phyloP scores from a whole-genome alignment of 2,888 invertebrate genomes.

The Platerodrilus igneus region DNA sequence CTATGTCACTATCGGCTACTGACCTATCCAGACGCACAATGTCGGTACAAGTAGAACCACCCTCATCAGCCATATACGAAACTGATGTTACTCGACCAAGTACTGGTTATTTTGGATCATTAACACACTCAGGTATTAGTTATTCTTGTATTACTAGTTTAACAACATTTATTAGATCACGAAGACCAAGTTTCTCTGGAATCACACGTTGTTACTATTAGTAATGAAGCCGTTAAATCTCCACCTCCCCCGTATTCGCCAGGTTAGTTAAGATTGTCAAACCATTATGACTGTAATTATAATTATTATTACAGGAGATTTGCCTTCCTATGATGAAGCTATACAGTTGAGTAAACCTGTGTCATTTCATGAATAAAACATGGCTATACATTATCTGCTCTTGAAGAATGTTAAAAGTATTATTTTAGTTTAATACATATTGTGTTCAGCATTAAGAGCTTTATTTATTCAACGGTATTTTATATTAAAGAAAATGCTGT shows the following conservation, averaged over 20 bases:
- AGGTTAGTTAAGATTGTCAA: slow-evolving; percentile 6
- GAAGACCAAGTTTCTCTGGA: slow-evolving; percentile 19
- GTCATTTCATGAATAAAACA: no score
- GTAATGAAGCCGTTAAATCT: slow-evolving; percentile 14
- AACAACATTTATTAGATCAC: no score
- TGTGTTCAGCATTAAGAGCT: no score
- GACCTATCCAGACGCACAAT: slow-evolving; percentile 9
- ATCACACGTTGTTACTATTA: slow-evolving; percentile 14
- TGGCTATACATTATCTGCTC: no score
- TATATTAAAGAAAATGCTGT: no score
- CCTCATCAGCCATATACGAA: slow-evolving; percentile 6
- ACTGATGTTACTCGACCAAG: slow-evolving; percentile 9
- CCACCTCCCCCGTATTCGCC: slow-evolving; percentile 18
- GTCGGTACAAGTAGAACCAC: slow-evolving; percentile 6
- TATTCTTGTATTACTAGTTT: no score
- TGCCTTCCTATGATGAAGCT: slow-evolving; percentile 16
- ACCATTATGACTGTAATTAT: background rate
- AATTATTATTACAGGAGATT: slow-evolving; percentile 13
- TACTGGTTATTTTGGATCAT: slow-evolving; percentile 4
- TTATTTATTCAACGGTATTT: no score
- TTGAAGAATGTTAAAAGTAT: no score
- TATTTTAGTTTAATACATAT: no score
- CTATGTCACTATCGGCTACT: slow-evolving; percentile 6
- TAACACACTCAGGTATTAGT: background rate
- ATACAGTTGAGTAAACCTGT: slow-evolving; percentile 12